Conservation (phyloP, 2,888 invertebrate species). For the Catocala fraxini region DNA sequence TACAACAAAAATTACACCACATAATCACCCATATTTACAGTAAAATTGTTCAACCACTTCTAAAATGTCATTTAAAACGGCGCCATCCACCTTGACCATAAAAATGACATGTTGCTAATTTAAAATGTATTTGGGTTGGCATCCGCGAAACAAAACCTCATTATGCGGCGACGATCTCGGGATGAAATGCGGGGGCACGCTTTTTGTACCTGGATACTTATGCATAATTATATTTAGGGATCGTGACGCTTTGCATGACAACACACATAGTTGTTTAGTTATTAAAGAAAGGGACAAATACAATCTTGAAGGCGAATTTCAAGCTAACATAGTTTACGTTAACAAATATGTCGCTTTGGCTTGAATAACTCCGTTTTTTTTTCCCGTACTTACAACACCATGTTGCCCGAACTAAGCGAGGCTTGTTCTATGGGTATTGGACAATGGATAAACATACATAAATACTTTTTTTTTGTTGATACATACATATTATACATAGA, state of each 20-base stretch:
- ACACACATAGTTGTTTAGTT: not conserved
- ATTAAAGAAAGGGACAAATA: too few species aligned
- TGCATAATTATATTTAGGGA: constrained; percentile 25
- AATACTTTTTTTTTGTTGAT: too few species aligned
- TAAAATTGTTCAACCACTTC: not conserved
- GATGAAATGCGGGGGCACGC: constrained; percentile 25
- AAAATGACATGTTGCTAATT: constrained; percentile 15
- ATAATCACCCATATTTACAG: not conserved
- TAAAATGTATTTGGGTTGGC: constrained; percentile 16
- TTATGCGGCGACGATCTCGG: constrained; percentile 14
- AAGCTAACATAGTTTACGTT: too few species aligned
- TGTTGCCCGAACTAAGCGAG: too few species aligned
- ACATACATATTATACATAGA: too few species aligned
- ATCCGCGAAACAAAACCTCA: constrained; percentile 25
- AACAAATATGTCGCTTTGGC: too few species aligned
- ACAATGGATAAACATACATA: too few species aligned
- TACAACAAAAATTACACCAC: not conserved
- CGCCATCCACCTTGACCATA: constrained; percentile 1
- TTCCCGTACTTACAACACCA: too few species aligned
- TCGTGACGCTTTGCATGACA: constrained; percentile 3
- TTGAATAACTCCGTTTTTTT: too few species aligned
- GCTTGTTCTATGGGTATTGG: too few species aligned
- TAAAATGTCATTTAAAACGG: constrained; percentile 2
- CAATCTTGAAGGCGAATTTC: not conserved
- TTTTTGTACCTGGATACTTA: constrained; percentile 15